A percentile compares a stretch with the other conserved stretches of the same genome.
These are phyloP conservation scores for Phaedon cochleariae DNA, from an alignment of 2,888 invertebrate species.

Conservation along the genomic window DNA sequence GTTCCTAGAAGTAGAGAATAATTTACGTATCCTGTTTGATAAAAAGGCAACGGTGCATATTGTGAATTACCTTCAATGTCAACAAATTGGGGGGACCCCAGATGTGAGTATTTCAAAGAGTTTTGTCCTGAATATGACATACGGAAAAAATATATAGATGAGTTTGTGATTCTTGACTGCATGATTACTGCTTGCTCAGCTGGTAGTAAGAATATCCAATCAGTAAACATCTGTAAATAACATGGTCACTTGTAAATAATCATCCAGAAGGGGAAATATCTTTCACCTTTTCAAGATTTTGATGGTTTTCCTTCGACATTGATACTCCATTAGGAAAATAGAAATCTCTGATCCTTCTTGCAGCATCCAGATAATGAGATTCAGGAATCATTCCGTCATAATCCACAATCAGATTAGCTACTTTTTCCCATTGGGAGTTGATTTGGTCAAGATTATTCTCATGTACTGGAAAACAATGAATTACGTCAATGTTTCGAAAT, in stretches of 20 bases:
- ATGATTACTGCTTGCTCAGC: constrained; percentile 45
- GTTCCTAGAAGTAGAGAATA: constrained; percentile 41
- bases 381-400: constrained; percentile 46
- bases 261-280: too few relatives aligned
- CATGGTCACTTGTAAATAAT: too few relatives aligned
- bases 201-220: constrained; percentile 66
- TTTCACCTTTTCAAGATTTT: background rate
- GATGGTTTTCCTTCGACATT: background rate
- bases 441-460: constrained; percentile 58
- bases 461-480: constrained; percentile 56
- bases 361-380: constrained; percentile 33
- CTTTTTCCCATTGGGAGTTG: constrained; percentile 47
- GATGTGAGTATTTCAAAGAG: background rate
- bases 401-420: constrained; percentile 47
- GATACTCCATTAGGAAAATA: constrained; percentile 45
- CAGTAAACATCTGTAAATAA: constrained; percentile 66
- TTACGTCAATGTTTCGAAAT: too few relatives aligned
- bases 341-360: constrained; percentile 44
- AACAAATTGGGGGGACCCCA: background rate
- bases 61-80: constrained; percentile 24
- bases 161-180: constrained; percentile 44
- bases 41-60: too few relatives aligned
- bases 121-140: background rate
- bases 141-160: constrained; percentile 40
- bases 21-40: too few relatives aligned